Evolutionary conservation across 1,140 invertebrate genomes (phyloP).

Genomic region (Euura saliciscinereae): DNA sequence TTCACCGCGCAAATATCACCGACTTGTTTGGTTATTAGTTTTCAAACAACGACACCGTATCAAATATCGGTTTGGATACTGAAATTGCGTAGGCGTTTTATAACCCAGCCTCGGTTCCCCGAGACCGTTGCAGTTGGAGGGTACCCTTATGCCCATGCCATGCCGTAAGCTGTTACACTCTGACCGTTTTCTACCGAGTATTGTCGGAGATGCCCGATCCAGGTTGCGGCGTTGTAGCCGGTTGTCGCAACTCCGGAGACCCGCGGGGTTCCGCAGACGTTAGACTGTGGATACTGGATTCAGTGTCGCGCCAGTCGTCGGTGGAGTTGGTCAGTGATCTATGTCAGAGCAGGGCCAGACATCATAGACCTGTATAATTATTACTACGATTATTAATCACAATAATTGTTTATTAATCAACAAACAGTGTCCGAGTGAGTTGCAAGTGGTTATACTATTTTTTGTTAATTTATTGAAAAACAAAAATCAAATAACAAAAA

Average conservation of each 20-base stretch:
- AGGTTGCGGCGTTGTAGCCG: slow-evolving; percentile 18
- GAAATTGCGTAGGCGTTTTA: slow-evolving; percentile 14
- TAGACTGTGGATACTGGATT: slow-evolving; percentile 14
- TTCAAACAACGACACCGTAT: background rate
- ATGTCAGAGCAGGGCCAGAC: slow-evolving; percentile 42
- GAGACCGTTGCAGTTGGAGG: background rate
- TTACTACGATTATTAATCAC: background rate
- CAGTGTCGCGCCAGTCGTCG: slow-evolving; percentile 48
- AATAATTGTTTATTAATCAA: slow-evolving; percentile 9
- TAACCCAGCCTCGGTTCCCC: background rate
- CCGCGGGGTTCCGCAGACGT: slow-evolving; percentile 11
- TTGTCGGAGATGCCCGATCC: slow-evolving; percentile 24
- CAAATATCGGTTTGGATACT: background rate
- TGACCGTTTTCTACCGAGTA: slow-evolving; percentile 29
- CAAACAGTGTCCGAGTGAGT: slow-evolving; percentile 12
- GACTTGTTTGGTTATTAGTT: too few relatives aligned
- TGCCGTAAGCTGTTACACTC: background rate
- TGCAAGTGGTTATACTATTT: slow-evolving; percentile 1
- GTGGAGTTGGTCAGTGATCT: slow-evolving; percentile 46
- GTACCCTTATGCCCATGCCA: background rate
- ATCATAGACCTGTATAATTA: background rate
- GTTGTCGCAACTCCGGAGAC: slow-evolving; percentile 30
- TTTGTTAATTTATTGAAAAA: too few relatives aligned
- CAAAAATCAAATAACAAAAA: too few relatives aligned
- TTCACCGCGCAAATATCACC: too few relatives aligned